These are phyloP conservation scores for Euphonia xanthogaster DNA, from an alignment of 2,797 vertebrate genomes.

Conservation along the genomic window DNA sequence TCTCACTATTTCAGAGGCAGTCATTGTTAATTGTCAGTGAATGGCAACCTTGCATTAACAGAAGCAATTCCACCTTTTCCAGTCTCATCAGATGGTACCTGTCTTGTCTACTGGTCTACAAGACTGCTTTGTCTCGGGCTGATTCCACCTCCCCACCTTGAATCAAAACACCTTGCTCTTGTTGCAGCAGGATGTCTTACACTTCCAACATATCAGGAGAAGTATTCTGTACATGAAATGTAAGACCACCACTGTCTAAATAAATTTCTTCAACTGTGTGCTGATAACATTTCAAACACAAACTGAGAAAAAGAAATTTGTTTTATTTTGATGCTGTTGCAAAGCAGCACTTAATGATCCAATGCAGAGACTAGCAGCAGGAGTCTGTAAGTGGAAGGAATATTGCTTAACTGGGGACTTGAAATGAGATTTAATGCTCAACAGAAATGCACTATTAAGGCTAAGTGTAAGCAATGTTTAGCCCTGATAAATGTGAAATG, in stretches of 20 bases:
- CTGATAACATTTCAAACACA: background rate
- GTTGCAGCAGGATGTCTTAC: background rate
- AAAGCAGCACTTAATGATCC: background rate
- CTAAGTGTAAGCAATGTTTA: background rate
- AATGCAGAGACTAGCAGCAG: background rate
- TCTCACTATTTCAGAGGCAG: background rate
- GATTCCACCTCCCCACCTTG: fast-evolving
- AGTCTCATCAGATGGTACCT: background rate
- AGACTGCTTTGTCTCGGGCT: background rate
- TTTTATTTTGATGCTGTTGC: background rate
- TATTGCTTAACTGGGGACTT: background rate
- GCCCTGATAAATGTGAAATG: background rate
- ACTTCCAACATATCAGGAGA: background rate
- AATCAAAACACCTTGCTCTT: background rate
- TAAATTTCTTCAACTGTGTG: background rate
- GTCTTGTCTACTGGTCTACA: background rate
- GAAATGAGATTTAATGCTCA: background rate
- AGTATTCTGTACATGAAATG: background rate
- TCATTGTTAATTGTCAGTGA: background rate
- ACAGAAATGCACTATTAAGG: background rate
- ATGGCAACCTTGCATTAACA: background rate
- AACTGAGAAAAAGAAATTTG: background rate
- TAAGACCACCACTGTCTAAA: background rate
- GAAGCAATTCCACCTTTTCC: background rate
- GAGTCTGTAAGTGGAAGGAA: background rate